phyloP scores from a whole-genome alignment of 35 echinoderm and acorn worm species.

The Eucidaris tribuloides region DNA sequence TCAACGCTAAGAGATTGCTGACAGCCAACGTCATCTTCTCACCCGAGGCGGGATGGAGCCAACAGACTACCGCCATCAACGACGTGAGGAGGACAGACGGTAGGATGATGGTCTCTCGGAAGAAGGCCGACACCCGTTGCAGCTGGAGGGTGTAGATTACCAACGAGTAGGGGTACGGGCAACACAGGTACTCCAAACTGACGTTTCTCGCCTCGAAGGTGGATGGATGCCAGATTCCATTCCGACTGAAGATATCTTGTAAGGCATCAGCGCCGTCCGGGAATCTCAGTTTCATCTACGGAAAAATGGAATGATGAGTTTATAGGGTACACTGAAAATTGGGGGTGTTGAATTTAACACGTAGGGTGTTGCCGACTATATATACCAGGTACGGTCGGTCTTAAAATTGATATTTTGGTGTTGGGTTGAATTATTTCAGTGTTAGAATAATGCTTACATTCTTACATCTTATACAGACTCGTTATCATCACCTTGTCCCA shows the following conservation, averaged over 20 bases:
- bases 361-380: no score
- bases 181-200: slow-evolving; percentile 26
- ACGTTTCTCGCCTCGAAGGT: background rate
- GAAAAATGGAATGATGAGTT: no score
- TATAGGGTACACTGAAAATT: no score
- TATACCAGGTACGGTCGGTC: no score
- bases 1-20: slow-evolving; percentile 67
- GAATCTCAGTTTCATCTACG: background rate
- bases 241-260: slow-evolving; percentile 43
- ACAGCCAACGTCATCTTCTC: slow-evolving; percentile 85
- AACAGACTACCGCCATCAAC: slow-evolving; percentile 41
- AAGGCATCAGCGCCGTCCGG: slow-evolving; percentile 18
- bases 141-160: slow-evolving; percentile 57
- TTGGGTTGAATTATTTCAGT: no score
- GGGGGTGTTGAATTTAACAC: no score
- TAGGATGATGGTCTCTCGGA: slow-evolving; percentile 52
- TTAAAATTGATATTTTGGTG: no score
- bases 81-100: slow-evolving; percentile 61
- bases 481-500: no score
- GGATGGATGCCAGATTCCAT: slow-evolving; percentile 54
- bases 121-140: slow-evolving; percentile 53
- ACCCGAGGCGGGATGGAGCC: slow-evolving; percentile 66
- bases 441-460: no score
- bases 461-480: no score
- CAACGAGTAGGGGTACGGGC: slow-evolving; percentile 27